phyloP scores from a whole-genome alignment of 2,888 invertebrate genomes.

The Caenorhabditis afra region DNA sequence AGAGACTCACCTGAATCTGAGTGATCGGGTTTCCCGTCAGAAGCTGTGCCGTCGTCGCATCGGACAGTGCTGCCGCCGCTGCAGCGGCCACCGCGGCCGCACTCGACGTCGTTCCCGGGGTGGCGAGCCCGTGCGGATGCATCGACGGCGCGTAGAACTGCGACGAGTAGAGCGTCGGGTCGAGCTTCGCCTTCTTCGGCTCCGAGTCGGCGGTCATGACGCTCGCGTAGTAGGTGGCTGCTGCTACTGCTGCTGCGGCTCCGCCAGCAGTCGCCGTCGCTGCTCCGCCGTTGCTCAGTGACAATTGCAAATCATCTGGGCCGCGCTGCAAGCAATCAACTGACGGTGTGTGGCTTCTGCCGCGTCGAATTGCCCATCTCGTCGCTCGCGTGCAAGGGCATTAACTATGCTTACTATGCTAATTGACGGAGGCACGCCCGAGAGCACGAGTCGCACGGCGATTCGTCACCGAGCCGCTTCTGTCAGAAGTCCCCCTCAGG shows the following conservation, averaged over 20 bases:
- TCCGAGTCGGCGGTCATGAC: conserved; percentile 77
- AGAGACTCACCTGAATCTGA: conserved; percentile 49
- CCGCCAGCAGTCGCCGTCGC: conserved; percentile 56
- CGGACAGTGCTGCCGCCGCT: conserved; percentile 42
- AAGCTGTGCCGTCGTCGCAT: conserved; percentile 50
- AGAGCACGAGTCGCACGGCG: not conserved
- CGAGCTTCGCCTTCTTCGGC: conserved; percentile 75
- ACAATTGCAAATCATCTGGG: conserved; percentile 74
- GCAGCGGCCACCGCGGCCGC: conserved; percentile 38
- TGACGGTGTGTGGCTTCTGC: conserved; percentile 23
- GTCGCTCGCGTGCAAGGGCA: conserved; percentile 43
- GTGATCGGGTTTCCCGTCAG: conserved; percentile 54
- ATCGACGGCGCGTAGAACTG: conserved; percentile 55
- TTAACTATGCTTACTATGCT: conserved; percentile 62
- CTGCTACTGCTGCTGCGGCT: conserved; percentile 28
- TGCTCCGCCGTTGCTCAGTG: conserved; percentile 66
- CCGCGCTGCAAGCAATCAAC: conserved; percentile 72
- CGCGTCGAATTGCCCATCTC: conserved; percentile 11
- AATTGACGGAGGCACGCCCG: conserved; percentile 38
- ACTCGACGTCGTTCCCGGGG: conserved; percentile 14
- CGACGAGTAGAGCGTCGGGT: conserved; percentile 61
- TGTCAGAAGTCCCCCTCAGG: conserved; percentile 6
- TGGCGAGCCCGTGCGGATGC: conserved; percentile 16
- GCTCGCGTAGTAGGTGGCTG: conserved; percentile 40
- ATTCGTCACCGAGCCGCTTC: conserved; percentile 8